Base-by-base conservation (phyloP, 2,888 invertebrate genomes). In the Hirtodrosophila cameraria region DNA sequence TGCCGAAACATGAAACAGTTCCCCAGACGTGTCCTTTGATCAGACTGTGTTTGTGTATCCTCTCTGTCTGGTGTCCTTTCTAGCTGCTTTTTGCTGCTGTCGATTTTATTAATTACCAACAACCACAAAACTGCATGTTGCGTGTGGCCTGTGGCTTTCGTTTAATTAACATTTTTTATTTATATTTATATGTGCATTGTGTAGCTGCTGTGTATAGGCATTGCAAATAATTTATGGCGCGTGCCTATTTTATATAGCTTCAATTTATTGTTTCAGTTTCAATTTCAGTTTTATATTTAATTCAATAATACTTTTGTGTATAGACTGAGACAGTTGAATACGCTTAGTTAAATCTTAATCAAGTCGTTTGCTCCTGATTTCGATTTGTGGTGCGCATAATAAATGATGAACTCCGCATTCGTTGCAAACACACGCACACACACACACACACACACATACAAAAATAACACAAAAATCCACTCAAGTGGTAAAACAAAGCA, bases 321-420 rank as follows among this genome's bases (percentile, higher is more conserved):
- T 42, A 27, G 28, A 30, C 49, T 33, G 45, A 41, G 52, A 15
- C 30, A 35, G 23, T 9, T 45, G 69, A 63, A 63, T 46, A 60
- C 72, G 66, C 79, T 83, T 76, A 85, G 82, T 83, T 84, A 85
- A 85, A 79, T 83, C 82, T 85, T 82, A 82, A 85, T 85, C 85
- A 83, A 82, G 76, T 75, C 67, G 75, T 75, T 67, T 85, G n/a
- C n/a, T 75, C 59, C 75, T 81, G 85, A 79, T 84, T 83, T 82
- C 82, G 82, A 84, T 82, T 83, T 85, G 82, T 75, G 85, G 82
- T 60, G 64, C 62, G 81, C 82, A 82, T 82, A 82, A 84, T 74
- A 81, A 82, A 81, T 84, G 81, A 69, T 45, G 57, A 48, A 57
- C 50, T 69, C 45, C 66, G 57, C 42, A n/a, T n/a, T n/a, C 58